Percentiles rank a stretch among this genome's conserved stretches.
Conservation (phyloP, 2,888 invertebrate species). For the Temnothorax rugatulus region DNA sequence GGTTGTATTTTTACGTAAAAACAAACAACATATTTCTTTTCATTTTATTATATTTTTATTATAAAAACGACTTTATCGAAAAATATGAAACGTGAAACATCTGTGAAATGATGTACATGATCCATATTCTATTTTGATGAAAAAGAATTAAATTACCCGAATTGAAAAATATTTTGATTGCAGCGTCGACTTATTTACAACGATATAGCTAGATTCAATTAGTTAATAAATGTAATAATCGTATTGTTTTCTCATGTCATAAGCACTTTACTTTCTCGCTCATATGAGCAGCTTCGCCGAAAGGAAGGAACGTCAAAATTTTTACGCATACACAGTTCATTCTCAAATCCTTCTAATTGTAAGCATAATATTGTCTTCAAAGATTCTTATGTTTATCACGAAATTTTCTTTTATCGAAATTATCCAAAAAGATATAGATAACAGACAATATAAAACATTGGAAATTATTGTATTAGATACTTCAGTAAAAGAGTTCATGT, state of each 20-base stretch:
- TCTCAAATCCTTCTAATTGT: neutral
- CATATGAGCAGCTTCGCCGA: neutral
- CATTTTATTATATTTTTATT: neutral
- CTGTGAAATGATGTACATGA: neutral
- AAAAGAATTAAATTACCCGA: neutral
- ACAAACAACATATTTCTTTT: neutral
- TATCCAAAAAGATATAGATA: neutral
- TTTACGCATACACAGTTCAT: neutral
- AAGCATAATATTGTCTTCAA: slow-evolving; percentile 1
- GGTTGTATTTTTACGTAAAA: slow-evolving; percentile 7
- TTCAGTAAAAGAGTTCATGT: neutral
- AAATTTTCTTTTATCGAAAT: neutral
- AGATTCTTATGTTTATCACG: neutral
- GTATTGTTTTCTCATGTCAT: neutral
- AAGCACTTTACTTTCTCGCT: neutral
- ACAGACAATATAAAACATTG: neutral
- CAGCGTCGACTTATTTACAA: neutral
- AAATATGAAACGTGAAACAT: neutral
- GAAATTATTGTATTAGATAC: neutral
- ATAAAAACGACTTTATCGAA: neutral
- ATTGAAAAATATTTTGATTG: neutral
- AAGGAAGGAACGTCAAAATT: neutral
- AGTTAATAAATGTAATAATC: slow-evolving; percentile 9
- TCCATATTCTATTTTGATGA: neutral
- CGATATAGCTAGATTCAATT: neutral